Percentiles rank a stretch among this genome's conserved stretches.
These are phyloP conservation scores for Bujurquina vittata DNA, from an alignment of 2,113 vertebrate genomes.

Conservation along the genomic window DNA sequence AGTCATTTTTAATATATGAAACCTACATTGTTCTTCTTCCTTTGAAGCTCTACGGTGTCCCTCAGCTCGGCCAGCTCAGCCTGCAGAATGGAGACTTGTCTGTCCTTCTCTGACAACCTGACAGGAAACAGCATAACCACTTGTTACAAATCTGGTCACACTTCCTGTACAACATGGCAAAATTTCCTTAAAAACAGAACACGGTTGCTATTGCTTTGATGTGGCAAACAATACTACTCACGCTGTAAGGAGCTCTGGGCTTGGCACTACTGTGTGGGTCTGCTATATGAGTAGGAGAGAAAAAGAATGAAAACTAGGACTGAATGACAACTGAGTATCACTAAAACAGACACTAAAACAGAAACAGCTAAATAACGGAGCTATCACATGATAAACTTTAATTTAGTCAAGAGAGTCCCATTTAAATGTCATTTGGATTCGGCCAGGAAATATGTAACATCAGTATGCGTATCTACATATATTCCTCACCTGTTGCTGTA, in stretches of 20 bases:
- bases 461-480: background rate
- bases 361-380: background rate
- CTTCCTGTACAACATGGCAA: background rate
- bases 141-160: background rate
- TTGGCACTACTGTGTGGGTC: conserved; percentile 61
- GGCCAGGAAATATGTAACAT: background rate
- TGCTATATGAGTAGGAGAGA: conserved; percentile 35
- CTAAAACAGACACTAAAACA: background rate
- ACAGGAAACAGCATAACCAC: background rate
- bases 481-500: conserved; percentile 84
- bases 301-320: background rate
- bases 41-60: conserved; percentile 90
- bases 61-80: conserved; percentile 85
- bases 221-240: conserved; percentile 60
- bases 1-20: conserved; percentile 11
- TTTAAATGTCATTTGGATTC: background rate
- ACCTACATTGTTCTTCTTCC: conserved; percentile 98
- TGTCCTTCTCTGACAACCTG: conserved; percentile 89
- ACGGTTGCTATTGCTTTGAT: background rate
- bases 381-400: background rate
- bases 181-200: background rate
- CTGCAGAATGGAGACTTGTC: conserved; percentile 82
- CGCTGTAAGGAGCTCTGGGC: conserved; percentile 71
- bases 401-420: background rate
- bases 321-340: background rate